Base-by-base conservation (phyloP, 2,797 vertebrate species). In the Lithobates sylvaticus region DNA sequence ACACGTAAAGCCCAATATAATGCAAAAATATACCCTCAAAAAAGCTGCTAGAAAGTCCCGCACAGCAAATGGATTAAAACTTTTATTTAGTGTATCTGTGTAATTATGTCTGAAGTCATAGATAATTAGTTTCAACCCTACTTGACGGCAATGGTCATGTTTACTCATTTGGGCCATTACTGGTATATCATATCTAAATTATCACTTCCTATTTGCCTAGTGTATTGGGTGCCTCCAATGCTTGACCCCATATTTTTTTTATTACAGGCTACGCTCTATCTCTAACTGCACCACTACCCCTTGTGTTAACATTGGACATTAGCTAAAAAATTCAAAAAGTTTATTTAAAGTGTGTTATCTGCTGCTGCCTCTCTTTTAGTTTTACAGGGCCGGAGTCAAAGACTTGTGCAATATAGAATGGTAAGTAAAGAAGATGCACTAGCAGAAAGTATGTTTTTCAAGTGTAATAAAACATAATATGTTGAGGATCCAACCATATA, bases 371-470 rank as follows among this genome's bases (percentile, higher is more conserved):
- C 26, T 29, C n/a, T 67, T 67, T 10, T 67, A 23, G 27, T 61
- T 26, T 64, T 74, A 29, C 70, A 82, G 80, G 70, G 70, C 70
- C 54, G 69, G 70, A 64, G 54, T 67, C 27, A 36, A 74, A 64
- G 58, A 76, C 58, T 10, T 29, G 70, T 82, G 70, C 80, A 82
- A 82, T 73, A 82, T 65, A 47, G 44, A 12, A 71, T 16, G 29
- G n/a, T 39, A 69, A 81, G 44, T 64, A 27, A 54, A 72, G 71
- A 61, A 32, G 72, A 61, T 42, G 34, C n/a, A 72, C 32, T 10
- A 6, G 32, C 8, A 36, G 42, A 61, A 58, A 39, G 13, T 8
- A 71, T 34, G 68, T 16, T 71, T 71, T 81, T 13, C 21, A 58
- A 21, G 50, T 71, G 21, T 54, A 69, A 69, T 15, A 68, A 68